Conservation (phyloP, 2,888 invertebrate species). For the Aleiodes alternator region DNA sequence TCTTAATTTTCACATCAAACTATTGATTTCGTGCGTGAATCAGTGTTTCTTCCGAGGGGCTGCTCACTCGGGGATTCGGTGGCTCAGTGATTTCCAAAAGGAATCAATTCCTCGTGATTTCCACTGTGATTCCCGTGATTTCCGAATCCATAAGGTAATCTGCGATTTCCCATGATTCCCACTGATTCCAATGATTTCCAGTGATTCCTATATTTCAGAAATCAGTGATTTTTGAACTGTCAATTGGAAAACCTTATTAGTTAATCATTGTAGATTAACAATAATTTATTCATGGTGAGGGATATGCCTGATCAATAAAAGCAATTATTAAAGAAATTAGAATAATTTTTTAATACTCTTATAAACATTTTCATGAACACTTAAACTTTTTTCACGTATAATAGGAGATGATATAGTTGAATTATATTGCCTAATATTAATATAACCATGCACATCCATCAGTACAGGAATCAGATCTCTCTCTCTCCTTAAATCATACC, state of each 20-base stretch:
- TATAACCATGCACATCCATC: constrained; percentile 44
- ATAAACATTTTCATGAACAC: constrained; percentile 39
- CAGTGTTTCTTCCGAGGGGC: too few relatives aligned
- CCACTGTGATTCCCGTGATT: too few relatives aligned
- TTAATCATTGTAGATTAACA: constrained; percentile 12
- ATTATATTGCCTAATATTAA: constrained; percentile 39
- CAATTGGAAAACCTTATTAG: constrained; percentile 17
- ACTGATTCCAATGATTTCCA: constrained; percentile 27
- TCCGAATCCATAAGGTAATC: too few relatives aligned
- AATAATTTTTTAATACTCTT: constrained; percentile 38
- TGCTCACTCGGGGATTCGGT: constrained; percentile 31
- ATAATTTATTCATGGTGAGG: background rate
- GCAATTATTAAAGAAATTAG: constrained; percentile 35
- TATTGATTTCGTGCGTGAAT: too few relatives aligned
- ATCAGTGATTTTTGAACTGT: constrained; percentile 1
- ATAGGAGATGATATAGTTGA: constrained; percentile 38
- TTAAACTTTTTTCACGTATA: constrained; percentile 41
- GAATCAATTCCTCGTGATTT: constrained; percentile 30
- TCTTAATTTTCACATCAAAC: too few relatives aligned
- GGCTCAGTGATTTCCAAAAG: constrained; percentile 34
- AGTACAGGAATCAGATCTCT: constrained; percentile 38
- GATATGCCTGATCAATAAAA: background rate
- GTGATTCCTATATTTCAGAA: background rate
- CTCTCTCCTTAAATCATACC: constrained; percentile 37
- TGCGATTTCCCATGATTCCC: constrained; percentile 17